Evolutionary conservation across 2,113 vertebrate species (phyloP).

Genomic region (Brachyhypopomus occidentalis): DNA sequence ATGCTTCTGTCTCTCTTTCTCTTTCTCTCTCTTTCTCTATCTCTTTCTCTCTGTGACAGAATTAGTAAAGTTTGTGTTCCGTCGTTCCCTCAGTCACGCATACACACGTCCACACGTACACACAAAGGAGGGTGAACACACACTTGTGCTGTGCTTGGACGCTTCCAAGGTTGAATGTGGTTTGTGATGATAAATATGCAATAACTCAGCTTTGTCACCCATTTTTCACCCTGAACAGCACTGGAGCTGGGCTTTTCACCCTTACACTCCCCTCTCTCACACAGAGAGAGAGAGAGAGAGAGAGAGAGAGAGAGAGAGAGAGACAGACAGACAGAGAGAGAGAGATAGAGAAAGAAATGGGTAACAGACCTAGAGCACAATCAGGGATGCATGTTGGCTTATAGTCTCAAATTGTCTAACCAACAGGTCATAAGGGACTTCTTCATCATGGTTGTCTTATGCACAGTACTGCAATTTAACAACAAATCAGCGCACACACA

Average conservation of each 20-base stretch:
- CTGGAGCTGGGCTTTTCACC: background rate
- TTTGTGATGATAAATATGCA: constrained; percentile 20
- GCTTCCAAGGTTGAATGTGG: constrained; percentile 10
- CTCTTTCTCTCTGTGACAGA: constrained; percentile 33
- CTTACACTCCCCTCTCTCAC: background rate
- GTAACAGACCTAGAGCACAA: background rate
- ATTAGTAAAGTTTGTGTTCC: constrained; percentile 40
- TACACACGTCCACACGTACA: background rate
- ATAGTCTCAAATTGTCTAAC: constrained; percentile 9
- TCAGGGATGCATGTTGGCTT: background rate
- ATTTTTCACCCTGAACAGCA: constrained; percentile 17
- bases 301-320: no score
- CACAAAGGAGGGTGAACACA: background rate
- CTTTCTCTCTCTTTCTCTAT: constrained; percentile 18
- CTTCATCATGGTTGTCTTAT: constrained; percentile 1
- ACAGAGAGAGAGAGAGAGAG: no score
- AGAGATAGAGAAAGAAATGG: no score
- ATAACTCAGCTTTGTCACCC: constrained; percentile 26
- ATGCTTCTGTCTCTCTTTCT: no score
- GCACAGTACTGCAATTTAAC: background rate
- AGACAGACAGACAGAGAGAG: no score
- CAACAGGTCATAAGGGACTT: constrained; percentile 35
- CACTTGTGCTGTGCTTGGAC: background rate
- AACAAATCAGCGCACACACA: constrained; percentile 19
- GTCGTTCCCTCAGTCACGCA: constrained; percentile 23